Conservation (phyloP, 1,140 invertebrate genomes). For the Batillaria attramentaria region DNA sequence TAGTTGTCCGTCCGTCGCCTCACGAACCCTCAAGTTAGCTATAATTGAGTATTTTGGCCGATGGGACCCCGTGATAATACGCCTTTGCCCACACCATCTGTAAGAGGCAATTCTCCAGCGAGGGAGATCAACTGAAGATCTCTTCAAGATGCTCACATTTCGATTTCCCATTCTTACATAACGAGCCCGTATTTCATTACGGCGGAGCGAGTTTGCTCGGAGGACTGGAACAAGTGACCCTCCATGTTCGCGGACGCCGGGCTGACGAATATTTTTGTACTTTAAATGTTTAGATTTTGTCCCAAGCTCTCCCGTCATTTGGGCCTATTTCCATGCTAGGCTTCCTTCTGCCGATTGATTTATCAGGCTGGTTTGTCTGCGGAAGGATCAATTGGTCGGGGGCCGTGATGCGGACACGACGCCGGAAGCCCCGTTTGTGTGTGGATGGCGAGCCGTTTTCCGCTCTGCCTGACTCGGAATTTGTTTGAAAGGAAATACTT, state of each 20-base stretch:
- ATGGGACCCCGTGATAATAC: constrained; percentile 31
- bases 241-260: background rate
- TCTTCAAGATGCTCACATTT: constrained; percentile 35
- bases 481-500: constrained; percentile 21
- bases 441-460: background rate
- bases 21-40: constrained; percentile 13
- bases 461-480: background rate
- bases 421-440: constrained; percentile 18
- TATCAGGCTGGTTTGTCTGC: constrained; percentile 11
- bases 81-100: constrained; percentile 34
- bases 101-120: constrained; percentile 28
- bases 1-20: constrained; percentile 2
- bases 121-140: constrained; percentile 32
- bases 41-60: constrained; percentile 32
- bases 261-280: constrained; percentile 10
- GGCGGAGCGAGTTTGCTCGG: background rate
- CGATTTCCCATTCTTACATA: constrained; percentile 31
- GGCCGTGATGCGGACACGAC: constrained; percentile 11
- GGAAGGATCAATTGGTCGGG: constrained; percentile 31
- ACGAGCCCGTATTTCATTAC: constrained; percentile 33
- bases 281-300: constrained; percentile 33
- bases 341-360: constrained; percentile 14
- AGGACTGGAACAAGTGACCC: constrained; percentile 9
- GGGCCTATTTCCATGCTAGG: constrained; percentile 25
- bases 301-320: constrained; percentile 7